Conservation (phyloP, 2,797 vertebrate genomes). For the Sus cebifrons region DNA sequence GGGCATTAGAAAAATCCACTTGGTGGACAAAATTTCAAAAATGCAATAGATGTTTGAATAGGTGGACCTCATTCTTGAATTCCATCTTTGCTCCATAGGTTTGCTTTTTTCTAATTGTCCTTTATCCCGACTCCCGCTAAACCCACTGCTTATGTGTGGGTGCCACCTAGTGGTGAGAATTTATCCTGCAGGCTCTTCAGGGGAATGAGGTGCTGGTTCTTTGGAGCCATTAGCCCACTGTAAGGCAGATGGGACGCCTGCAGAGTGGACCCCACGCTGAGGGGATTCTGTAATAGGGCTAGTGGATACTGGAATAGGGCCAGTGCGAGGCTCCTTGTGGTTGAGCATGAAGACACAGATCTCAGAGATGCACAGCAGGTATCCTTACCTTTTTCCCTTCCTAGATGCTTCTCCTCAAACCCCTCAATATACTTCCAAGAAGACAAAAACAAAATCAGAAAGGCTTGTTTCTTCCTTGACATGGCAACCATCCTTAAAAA, state of each 20-base stretch:
- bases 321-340: background rate
- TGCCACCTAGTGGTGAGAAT: slow-evolving; percentile 13
- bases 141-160: background rate
- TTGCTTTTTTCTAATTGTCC: background rate
- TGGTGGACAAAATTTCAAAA: background rate
- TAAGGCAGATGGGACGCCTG: background rate
- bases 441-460: background rate
- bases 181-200: background rate
- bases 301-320: background rate
- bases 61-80: background rate
- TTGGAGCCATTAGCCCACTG: background rate
- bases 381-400: background rate
- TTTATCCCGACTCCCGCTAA: background rate
- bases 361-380: background rate
- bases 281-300: background rate
- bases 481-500: background rate
- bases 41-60: background rate
- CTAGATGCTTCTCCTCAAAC: background rate
- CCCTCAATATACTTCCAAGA: background rate
- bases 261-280: background rate
- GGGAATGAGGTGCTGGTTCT: background rate
- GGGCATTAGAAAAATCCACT: background rate
- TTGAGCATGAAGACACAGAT: background rate
- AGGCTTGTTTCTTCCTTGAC: background rate
- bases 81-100: background rate